phyloP scores from a whole-genome alignment of 2,113 vertebrate species.

The Andinoacara biseriatus region DNA sequence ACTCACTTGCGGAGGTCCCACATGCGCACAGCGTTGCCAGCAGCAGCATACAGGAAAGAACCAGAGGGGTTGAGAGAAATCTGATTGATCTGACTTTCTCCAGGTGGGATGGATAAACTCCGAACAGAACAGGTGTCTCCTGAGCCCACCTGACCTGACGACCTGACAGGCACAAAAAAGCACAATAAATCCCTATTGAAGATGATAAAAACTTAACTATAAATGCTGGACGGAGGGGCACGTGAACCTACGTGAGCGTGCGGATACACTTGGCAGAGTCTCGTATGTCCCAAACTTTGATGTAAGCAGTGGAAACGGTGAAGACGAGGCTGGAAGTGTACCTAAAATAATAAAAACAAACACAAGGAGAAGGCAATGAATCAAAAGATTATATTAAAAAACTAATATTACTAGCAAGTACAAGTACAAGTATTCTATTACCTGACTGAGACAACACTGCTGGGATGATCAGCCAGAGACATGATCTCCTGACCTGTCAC shows the following conservation, averaged over 20 bases:
- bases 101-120: constrained; percentile 88
- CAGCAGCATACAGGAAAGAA: constrained; percentile 93
- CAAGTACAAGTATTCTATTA: neutral
- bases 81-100: constrained; percentile 97
- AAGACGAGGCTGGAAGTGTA: constrained; percentile 97
- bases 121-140: constrained; percentile 86
- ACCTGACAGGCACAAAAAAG: constrained; percentile 72
- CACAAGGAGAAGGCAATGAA: rapidly evolving
- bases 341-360: constrained; percentile 31
- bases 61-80: constrained; percentile 91
- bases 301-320: constrained; percentile 92
- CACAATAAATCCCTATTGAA: neutral
- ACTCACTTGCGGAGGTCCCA: constrained; percentile 96
- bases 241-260: constrained; percentile 88
- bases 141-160: constrained; percentile 90
- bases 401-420: rapidly evolving
- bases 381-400: rapidly evolving
- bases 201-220: rapidly evolving
- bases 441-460: constrained; percentile 90
- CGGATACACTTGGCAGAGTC: constrained; percentile 96
- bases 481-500: constrained; percentile 99
- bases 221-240: rapidly evolving
- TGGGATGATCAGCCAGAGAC: constrained; percentile 87
- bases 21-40: constrained; percentile 94
- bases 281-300: constrained; percentile 98